These are phyloP conservation scores for Drosophila borborema DNA, from an alignment of 2,888 invertebrate species.

Conservation along the genomic window DNA sequence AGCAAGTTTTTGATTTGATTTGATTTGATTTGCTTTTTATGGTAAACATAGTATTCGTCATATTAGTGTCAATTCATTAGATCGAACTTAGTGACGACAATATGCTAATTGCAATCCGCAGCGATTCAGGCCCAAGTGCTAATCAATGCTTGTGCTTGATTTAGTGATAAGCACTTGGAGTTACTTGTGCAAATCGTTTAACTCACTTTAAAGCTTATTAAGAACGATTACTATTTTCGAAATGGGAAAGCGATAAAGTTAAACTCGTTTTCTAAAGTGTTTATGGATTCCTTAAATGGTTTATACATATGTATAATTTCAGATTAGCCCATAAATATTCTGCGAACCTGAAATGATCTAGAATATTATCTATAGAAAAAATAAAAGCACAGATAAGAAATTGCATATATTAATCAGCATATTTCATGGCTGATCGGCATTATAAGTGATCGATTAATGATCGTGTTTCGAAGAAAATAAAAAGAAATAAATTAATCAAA, in stretches of 20 bases:
- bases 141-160: constrained; percentile 50
- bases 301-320: constrained; percentile 1
- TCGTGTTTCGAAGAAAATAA: background rate
- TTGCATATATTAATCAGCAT: background rate
- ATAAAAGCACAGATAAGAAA: background rate
- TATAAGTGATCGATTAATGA: background rate
- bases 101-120: constrained; percentile 66
- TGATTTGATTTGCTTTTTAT: constrained; percentile 52
- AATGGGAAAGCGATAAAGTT: background rate
- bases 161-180: constrained; percentile 9
- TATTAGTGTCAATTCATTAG: constrained; percentile 70
- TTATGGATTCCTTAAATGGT: constrained; percentile 10
- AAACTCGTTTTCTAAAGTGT: constrained; percentile 2
- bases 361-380: background rate
- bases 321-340: constrained; percentile 1
- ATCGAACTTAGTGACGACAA: constrained; percentile 63
- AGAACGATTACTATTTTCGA: background rate
- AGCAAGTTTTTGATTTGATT: constrained; percentile 26
- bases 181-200: constrained; percentile 32
- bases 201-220: constrained; percentile 23
- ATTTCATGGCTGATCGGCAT: background rate
- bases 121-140: constrained; percentile 37
- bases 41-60: constrained; percentile 55
- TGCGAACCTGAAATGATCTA: background rate
- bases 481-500: background rate